Evolutionary conservation across 2,888 invertebrate species (phyloP).

Genomic region (Drosophila paracracens): DNA sequence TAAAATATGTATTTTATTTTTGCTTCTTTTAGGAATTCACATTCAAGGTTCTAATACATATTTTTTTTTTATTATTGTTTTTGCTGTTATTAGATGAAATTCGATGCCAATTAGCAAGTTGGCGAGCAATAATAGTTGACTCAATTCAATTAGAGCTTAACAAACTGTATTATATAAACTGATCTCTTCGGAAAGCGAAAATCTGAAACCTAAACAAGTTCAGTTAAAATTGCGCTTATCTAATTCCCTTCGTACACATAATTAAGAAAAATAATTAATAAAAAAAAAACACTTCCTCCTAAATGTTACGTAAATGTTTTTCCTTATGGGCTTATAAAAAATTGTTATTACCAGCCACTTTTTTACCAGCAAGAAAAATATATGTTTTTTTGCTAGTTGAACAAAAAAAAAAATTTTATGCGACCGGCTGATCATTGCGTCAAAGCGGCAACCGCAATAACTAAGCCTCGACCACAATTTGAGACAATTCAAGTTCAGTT

Average conservation of each 20-base stretch:
- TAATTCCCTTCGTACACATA: conserved; percentile 17
- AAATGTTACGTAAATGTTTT: conserved; percentile 15
- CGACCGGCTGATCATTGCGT: conserved; percentile 47
- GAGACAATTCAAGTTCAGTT: conserved; percentile 72
- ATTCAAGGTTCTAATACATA: not conserved
- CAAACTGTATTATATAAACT: not conserved
- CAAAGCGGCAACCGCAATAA: conserved; percentile 45
- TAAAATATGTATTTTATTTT: not conserved
- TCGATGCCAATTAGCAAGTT: conserved; percentile 60
- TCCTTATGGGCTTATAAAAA: conserved; percentile 28
- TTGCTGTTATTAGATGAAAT: conserved; percentile 15
- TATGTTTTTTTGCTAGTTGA: conserved; percentile 6
- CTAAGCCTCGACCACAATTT: conserved; percentile 43
- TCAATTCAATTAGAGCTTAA: conserved; percentile 35
- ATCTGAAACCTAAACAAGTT: not conserved
- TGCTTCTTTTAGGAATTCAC: not conserved
- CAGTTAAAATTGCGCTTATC: conserved; percentile 11
- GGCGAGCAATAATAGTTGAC: conserved; percentile 26
- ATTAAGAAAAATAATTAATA: not conserved
- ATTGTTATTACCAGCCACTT: not conserved
- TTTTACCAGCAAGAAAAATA: conserved; percentile 17
- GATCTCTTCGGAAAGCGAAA: not conserved
- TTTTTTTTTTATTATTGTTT: not conserved
- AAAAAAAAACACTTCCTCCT: conserved; percentile 14
- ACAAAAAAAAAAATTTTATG: conserved; percentile 20